phyloP scores from a whole-genome alignment of 2,888 invertebrate species.

The Cartodere bifasciata region DNA sequence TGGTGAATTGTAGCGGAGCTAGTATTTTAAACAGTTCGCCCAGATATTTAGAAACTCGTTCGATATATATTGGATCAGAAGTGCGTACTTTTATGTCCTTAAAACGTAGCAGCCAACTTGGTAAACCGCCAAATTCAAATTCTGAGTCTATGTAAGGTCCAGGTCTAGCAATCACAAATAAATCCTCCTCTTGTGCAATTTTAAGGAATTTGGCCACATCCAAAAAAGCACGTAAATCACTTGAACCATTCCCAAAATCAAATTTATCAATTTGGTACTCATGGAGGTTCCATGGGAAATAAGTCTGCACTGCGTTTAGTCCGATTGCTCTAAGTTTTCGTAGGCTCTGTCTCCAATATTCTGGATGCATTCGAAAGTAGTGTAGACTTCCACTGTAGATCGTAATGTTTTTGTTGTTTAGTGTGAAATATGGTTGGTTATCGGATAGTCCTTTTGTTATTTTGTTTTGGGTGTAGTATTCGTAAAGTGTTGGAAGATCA shows the following conservation, averaged over 20 bases:
- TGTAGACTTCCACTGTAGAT: conserved; percentile 53
- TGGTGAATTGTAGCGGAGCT: conserved; percentile 43
- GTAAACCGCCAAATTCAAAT: conserved; percentile 47
- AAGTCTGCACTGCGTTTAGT: conserved; percentile 70
- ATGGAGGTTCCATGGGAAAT: conserved; percentile 83
- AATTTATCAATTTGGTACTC: conserved; percentile 59
- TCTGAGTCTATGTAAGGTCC: conserved; percentile 90
- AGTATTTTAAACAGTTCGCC: conserved; percentile 37
- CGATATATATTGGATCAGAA: conserved; percentile 29
- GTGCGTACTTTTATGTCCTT: conserved; percentile 34
- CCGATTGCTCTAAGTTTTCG: conserved; percentile 69
- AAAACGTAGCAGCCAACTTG: conserved; percentile 26
- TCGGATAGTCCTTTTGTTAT: conserved; percentile 25
- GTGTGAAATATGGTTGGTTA: conserved; percentile 27
- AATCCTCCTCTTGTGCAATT: conserved; percentile 58
- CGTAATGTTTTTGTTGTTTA: conserved; percentile 34
- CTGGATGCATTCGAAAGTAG: conserved; percentile 70
- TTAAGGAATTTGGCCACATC: conserved; percentile 51
- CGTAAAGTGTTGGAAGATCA: conserved; percentile 36
- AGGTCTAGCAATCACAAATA: conserved; percentile 66
- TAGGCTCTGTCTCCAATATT: conserved; percentile 69
- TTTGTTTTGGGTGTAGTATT: conserved; percentile 34
- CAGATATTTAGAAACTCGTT: conserved; percentile 39
- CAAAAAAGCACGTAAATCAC: conserved; percentile 32
- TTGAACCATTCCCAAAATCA: conserved; percentile 48